Evolutionary conservation across 2,888 invertebrate genomes (phyloP), one percentile per base, ranked within the genome.

Genomic region (Fabriciana adippe): DNA sequence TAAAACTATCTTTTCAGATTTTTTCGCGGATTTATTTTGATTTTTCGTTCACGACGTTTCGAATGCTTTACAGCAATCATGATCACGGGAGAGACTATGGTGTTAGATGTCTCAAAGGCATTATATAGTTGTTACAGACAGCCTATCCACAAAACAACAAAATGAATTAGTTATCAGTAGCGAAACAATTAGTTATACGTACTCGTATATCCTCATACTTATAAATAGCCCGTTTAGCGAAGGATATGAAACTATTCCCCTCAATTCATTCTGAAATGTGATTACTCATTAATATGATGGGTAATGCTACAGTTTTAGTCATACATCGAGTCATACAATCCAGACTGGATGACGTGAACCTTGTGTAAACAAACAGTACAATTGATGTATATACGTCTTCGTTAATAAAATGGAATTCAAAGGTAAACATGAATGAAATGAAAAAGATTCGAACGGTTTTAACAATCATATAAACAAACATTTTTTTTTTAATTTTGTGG

Each of bases 331-430:
- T 88, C 87, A 89, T 86, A 80, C 85, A 81, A 83, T 31, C 81
- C 79, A 75, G 82, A 75, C 79, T 78, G 79, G 82, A 87, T 89
- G 90, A 90, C 89, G 90, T 84, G 83, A 85, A 86, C 80, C 80
- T 83, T 78, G 86, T 86, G 70, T 86, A 89, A 88, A 89, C 89
- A 88, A 86, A 86, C 81, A 76, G 75, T 69, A 76, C 79, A 79
- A 79, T 81, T 60, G 18, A 51, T 50, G 8, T 41, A 8, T 41
- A 3, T 41, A 41, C 8, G 35, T 11, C 11, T 8, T 41, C 2
- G 35, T 41, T 41, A 41, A 41, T 41, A 8, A 56, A 60, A 66
- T 57, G 21, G 76, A 76, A 75, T 79, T 75, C 84, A 83, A 87
- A 85, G 85, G 83, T 87, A 89, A 87, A 86, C 84, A 85, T 76